phyloP scores from a whole-genome alignment of 2,797 vertebrate genomes.

The Phylloscopus collybita region DNA sequence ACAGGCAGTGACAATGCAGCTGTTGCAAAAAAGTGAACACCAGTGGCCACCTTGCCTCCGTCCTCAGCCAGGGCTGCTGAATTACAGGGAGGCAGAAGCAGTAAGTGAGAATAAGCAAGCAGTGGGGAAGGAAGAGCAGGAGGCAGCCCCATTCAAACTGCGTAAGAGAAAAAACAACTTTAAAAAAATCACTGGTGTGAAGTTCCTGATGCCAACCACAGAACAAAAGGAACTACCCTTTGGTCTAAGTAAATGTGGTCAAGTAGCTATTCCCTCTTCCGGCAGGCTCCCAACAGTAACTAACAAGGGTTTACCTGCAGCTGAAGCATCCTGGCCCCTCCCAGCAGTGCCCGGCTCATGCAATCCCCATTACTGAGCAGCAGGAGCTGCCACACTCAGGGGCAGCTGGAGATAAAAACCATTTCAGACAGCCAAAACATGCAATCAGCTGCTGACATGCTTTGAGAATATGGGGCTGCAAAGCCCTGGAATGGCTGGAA shows the following conservation, averaged over 20 bases:
- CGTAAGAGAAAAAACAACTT: neutral
- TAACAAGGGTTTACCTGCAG: neutral
- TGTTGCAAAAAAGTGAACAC: neutral
- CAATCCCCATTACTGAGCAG: neutral
- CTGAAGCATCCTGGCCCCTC: neutral
- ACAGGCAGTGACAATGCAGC: neutral
- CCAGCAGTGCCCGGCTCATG: neutral
- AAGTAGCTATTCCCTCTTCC: neutral
- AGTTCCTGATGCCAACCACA: conserved; percentile 24
- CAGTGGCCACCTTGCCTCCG: neutral
- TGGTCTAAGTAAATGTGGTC: neutral
- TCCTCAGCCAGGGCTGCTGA: neutral
- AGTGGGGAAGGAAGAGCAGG: neutral
- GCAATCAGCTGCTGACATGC: neutral
- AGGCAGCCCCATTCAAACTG: neutral
- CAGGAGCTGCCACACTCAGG: neutral
- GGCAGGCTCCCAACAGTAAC: neutral
- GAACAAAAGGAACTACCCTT: neutral
- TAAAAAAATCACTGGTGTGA: neutral
- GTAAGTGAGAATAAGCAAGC: neutral
- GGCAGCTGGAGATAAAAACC: neutral
- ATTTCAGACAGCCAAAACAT: neutral
- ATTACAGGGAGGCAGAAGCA: neutral
- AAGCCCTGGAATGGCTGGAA: neutral
- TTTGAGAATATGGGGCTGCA: neutral